phyloP scores from a whole-genome alignment of 2,113 vertebrate genomes.

The Melanocharis versteri region DNA sequence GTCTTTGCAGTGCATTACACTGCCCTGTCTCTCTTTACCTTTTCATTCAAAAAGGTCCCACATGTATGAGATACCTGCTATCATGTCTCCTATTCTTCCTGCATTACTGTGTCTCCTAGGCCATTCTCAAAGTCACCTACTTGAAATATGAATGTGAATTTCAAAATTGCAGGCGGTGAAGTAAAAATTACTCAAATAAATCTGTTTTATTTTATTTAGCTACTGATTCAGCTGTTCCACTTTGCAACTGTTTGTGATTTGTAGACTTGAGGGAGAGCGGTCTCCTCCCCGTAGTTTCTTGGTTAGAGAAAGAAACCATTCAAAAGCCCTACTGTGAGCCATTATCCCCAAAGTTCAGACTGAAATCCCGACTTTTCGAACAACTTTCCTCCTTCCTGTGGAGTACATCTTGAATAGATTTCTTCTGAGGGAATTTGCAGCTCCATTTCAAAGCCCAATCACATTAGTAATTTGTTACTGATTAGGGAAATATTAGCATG shows the following conservation, averaged over 20 bases:
- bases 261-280: neutral
- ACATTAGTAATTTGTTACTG: neutral
- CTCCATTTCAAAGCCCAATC: neutral
- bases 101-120: neutral
- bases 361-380: neutral
- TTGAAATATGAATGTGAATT: neutral
- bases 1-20: neutral
- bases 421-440: neutral
- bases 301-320: neutral
- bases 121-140: neutral
- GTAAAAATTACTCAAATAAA: neutral
- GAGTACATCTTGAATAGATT: neutral
- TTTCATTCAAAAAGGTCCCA: neutral
- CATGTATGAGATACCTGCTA: neutral
- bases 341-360: neutral
- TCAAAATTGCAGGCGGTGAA: neutral
- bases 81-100: neutral
- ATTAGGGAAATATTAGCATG: neutral
- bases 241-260: neutral
- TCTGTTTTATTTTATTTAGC: neutral
- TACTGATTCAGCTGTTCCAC: neutral
- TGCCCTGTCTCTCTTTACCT: neutral
- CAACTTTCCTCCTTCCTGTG: neutral
- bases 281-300: neutral
- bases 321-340: neutral